Base-by-base conservation (phyloP, 2,797 vertebrate genomes). In the Oryzias sinensis region DNA sequence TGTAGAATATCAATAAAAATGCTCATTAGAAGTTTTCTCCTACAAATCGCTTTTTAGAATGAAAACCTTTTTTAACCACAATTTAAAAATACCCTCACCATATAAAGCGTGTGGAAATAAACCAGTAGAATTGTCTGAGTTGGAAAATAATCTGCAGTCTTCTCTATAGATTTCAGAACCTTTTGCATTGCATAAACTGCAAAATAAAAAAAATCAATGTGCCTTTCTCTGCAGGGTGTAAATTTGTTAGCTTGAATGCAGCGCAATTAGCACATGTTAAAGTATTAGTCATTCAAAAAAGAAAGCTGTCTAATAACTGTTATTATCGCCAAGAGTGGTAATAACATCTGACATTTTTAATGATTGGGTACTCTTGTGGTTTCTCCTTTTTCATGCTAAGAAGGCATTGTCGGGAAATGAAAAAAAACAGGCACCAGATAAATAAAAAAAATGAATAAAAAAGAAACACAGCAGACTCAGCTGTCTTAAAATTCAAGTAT, bases 321-420 rank as follows among this genome's bases (percentile, higher is more conserved):
- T 52, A 16, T 9, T 50, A 66, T 59, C 24, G 14, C 45, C 58
- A 55, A 68, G 53, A 48, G 59, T 51, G 11, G 42, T 61, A 43
- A 66, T 53, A 64, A 75, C 53, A 67, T 48, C 40, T 61, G 50
- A 53, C 49, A 52, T 51, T 62, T 42, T 53, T 60, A 65, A 59
- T 60, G 1, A 24, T 48, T 70, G 29, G 15, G 33, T 45, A 49
- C 14, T 54, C 37, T 20, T 50, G 18, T 62, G 61, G 65, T 48
- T 14, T 16, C 14, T 48, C 14, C 16, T 41, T 68, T 61, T 59
- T 29, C n/a, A 17, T 66, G 18, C 57, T 49, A 25, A 43, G 45
- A 44, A 51, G 33, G 11, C 2, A 1, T 18, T 45, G 2, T 43
- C 13, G n/a, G 33, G 17, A n/a, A 20, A 37, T 9, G 1, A 20